Percentiles rank a stretch among this genome's conserved stretches.
phyloP scores from a whole-genome alignment of 1,140 invertebrate genomes.

The Cotesia vestalis region DNA sequence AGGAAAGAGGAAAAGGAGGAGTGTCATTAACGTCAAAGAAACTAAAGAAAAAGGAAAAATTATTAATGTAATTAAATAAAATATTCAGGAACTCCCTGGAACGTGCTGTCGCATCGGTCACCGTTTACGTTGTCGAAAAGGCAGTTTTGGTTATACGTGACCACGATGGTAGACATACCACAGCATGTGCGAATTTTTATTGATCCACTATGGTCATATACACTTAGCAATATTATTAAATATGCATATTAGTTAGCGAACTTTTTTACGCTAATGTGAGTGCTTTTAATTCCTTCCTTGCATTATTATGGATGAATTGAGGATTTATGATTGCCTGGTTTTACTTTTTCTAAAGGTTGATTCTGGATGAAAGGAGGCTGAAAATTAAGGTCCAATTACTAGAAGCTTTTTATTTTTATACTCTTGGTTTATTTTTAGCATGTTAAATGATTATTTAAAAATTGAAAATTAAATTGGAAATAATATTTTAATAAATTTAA shows the following conservation, averaged over 20 bases:
- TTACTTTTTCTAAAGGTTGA: too few species aligned
- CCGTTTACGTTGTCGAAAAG: constrained; percentile 3
- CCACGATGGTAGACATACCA: constrained; percentile 7
- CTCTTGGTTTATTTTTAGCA: too few species aligned
- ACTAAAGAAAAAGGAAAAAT: neutral
- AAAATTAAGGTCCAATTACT: too few species aligned
- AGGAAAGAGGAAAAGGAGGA: too few species aligned
- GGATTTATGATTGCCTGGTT: neutral
- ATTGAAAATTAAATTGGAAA: too few species aligned
- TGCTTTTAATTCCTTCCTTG: neutral
- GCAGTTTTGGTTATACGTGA: neutral
- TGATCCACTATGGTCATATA: constrained; percentile 2
- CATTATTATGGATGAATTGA: neutral
- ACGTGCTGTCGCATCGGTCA: constrained; percentile 30
- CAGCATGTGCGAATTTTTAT: constrained; percentile 16
- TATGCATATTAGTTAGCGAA: constrained; percentile 8
- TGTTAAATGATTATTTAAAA: too few species aligned
- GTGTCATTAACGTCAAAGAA: neutral
- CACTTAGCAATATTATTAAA: constrained; percentile 6
- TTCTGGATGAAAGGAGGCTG: too few species aligned
- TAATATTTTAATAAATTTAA: too few species aligned
- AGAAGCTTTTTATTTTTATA: too few species aligned
- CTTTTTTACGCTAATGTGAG: neutral
- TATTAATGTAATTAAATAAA: neutral
- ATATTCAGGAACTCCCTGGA: neutral